Base-by-base conservation (phyloP, 2,797 vertebrate species). In the Ceyx erithaca region DNA sequence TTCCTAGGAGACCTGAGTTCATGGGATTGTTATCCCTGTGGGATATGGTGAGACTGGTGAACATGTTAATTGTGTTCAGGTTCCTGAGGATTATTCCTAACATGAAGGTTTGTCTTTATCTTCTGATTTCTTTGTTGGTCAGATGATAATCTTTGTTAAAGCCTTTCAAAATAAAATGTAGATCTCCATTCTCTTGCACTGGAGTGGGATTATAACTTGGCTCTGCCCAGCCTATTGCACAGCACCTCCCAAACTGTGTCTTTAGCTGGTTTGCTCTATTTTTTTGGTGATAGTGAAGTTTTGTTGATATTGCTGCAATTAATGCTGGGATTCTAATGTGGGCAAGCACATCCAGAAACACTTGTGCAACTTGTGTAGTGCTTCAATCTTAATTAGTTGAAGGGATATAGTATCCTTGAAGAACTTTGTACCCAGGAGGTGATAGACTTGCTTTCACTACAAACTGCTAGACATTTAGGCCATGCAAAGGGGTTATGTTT, bases 31-130 rank as follows among this genome's bases (percentile, higher is more conserved):
- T 99, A 26, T 98, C 99, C 25, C 96, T 99, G 66, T 99, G 99
- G 99, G 99, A 99, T 92, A 98, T 99, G 98, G 95, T 98, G 23
- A 98, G 99, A 7, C 85, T 99, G 92, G 97, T 98, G 93, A 99
- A 99, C 97, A 98, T 99, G 98, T 94, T 99, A 26, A 99, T 99
- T 14, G 98, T 99, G n/a, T 98, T 99, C 96, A 97, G 99, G 41
- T 99, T 99, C 96, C 97, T 99, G 81, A 94, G 99, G 55, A 98
- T 99, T 92, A 99, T 99, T 90, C 98, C 98, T 7, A 98, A 98
- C 52, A 98, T 99, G 96, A 99, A 99, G 98, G 99, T 99, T 4
- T 80, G 99, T 99, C 3, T 80, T 71, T 28, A 21, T 25, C 14
- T 43, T 62, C 4, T 3, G 2, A 14, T 58, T 49, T 52, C 30